Conservation (phyloP, 2,797 vertebrate species). For the Protonibea diacanthus region DNA sequence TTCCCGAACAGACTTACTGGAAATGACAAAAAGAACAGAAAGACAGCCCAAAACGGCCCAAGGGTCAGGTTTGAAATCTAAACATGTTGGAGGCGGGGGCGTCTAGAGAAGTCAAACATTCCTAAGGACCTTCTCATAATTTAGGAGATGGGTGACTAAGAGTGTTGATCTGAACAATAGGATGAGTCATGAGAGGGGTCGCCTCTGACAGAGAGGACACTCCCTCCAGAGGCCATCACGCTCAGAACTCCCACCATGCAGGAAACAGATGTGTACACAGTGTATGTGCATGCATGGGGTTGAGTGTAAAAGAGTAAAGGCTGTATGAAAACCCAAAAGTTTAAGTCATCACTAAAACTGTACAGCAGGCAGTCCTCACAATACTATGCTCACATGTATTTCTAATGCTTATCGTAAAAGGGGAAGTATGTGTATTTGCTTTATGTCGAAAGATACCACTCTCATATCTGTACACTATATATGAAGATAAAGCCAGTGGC, state of each 20-base stretch:
- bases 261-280: slow-evolving; percentile 79
- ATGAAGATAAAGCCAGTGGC: no score
- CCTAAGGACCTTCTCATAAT: slow-evolving; percentile 68
- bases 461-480: background rate
- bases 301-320: background rate
- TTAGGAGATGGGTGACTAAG: slow-evolving; percentile 65
- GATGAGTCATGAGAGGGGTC: slow-evolving; percentile 75
- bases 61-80: slow-evolving; percentile 42
- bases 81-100: slow-evolving; percentile 26
- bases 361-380: background rate
- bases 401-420: background rate
- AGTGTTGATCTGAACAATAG: slow-evolving; percentile 72
- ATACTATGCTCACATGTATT: background rate
- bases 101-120: slow-evolving; percentile 56
- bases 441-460: background rate
- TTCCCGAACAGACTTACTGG: slow-evolving; percentile 53
- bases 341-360: background rate
- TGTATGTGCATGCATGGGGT: background rate
- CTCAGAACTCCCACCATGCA: slow-evolving; percentile 52
- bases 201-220: slow-evolving; percentile 60
- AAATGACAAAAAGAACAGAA: slow-evolving; percentile 57
- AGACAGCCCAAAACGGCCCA: slow-evolving; percentile 8
- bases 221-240: slow-evolving; percentile 59
- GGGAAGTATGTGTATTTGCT: background rate
- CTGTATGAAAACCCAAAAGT: slow-evolving; percentile 11